Evolutionary conservation across 2,113 vertebrate species (phyloP), one percentile per base, ranked within the genome.

Genomic region (Empidonax traillii): DNA sequence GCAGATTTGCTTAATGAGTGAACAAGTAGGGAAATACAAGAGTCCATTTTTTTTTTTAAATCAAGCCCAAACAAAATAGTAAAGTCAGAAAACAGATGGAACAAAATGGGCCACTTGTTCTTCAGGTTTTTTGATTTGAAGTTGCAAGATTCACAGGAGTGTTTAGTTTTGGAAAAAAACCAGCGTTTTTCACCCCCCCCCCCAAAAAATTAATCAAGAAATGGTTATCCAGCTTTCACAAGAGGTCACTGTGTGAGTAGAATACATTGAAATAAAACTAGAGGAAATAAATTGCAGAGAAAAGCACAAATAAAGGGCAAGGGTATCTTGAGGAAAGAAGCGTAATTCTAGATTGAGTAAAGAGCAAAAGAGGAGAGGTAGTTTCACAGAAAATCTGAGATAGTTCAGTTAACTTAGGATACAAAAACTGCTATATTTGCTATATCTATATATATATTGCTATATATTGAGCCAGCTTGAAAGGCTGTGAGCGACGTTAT

Each of bases 341-440:
- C 51, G 12, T 78, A 73, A 55, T 78, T 63, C 55, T 84, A 77
- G 78, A 90, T 58, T 66, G 67, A 74, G 37, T 63, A 78, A 82
- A 89, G 66, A 77, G 66, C 46, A 87, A 89, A 78, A 78, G 56
- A 81, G 21, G 30, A 87, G 33, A 65, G 47, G 52, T 18, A 80
- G 23, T 91, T 94, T 83, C 86, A 73, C 71, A 85, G 44, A 49
- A 79, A 82, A 91, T 83, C 62, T 79, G 75, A 93, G 74, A 61
- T 93, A 89, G 66, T 44, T 79, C 52, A 25, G n/a, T 87, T 79
- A 53, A 89, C 17, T 87, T 84, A 55, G 84, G 46, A 43, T 46
- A 56, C 55, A 89, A 51, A 27, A 91, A 2, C 20, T 77, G 65
- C 55, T 83, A 62, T 47, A 76, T 90, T 83, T 84, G 72, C 47